Conservation (phyloP, 2,888 invertebrate genomes). For the Unio delphinus region DNA sequence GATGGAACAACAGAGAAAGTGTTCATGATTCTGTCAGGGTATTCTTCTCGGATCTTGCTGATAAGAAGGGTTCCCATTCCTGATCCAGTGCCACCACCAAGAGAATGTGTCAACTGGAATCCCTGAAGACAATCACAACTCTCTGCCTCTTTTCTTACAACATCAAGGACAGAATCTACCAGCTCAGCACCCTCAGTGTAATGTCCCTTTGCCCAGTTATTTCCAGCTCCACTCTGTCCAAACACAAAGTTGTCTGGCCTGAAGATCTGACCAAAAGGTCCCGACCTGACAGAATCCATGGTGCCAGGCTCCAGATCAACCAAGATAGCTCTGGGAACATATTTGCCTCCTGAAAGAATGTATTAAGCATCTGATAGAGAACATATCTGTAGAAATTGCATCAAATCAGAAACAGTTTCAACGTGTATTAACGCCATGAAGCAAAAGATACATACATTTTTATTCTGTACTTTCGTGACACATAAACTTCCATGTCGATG, state of each 20-base stretch:
- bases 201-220: slow-evolving; percentile 88
- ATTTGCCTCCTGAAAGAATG: slow-evolving; percentile 78
- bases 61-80: slow-evolving; percentile 93
- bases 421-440: too few relatives aligned
- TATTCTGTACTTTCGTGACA: too few relatives aligned
- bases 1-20: slow-evolving; percentile 94
- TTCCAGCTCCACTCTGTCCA: slow-evolving; percentile 79
- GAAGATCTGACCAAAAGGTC: slow-evolving; percentile 85
- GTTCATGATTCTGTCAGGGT: slow-evolving; percentile 80
- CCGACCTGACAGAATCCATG: slow-evolving; percentile 95
- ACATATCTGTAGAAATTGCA: too few relatives aligned
- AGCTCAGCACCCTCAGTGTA: slow-evolving; percentile 87
- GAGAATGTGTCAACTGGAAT: slow-evolving; percentile 75
- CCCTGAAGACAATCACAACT: slow-evolving; percentile 67
- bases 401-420: too few relatives aligned
- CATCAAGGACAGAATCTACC: slow-evolving; percentile 66
- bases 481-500: too few relatives aligned
- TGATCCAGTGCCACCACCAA: slow-evolving; percentile 91
- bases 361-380: too few relatives aligned
- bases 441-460: too few relatives aligned
- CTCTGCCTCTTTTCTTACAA: slow-evolving; percentile 65
- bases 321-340: slow-evolving; percentile 92
- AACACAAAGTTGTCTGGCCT: slow-evolving; percentile 94
- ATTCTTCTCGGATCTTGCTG: slow-evolving; percentile 90
- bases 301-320: slow-evolving; percentile 96